Conservation (phyloP, 2,888 invertebrate genomes). For the Tinea semifulvella region DNA sequence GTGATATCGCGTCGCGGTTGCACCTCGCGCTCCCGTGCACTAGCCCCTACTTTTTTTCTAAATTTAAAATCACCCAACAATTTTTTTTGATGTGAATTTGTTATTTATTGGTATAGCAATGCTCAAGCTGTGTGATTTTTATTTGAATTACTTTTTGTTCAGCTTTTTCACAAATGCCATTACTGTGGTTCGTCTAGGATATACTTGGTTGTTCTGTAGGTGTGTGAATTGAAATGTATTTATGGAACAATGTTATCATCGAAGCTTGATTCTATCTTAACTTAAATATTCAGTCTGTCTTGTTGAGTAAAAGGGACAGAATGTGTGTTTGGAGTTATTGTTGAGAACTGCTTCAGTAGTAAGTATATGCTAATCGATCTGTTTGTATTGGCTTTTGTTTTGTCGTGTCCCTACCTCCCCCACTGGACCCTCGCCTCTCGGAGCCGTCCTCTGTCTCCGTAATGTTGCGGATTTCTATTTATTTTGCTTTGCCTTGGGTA, state of each 20-base stretch:
- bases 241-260: no score
- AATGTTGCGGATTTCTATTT: slow-evolving; percentile 54
- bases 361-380: no score
- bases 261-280: no score
- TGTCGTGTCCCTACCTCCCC: not conserved
- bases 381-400: not conserved
- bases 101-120: slow-evolving; percentile 36
- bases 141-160: slow-evolving; percentile 32
- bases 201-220: no score
- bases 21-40: slow-evolving; percentile 35
- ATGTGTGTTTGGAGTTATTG: no score
- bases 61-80: slow-evolving; percentile 54
- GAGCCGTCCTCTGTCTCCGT: slow-evolving; percentile 63
- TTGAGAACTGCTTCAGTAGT: not conserved
- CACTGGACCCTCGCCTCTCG: slow-evolving; percentile 52
- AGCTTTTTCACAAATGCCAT: slow-evolving; percentile 31
- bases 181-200: not conserved
- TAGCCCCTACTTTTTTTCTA: slow-evolving; percentile 20
- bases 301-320: no score
- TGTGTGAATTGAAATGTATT: no score
- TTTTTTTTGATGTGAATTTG: slow-evolving; percentile 40
- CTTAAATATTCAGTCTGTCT: no score
- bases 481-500: slow-evolving; percentile 61
- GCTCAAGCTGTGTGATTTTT: slow-evolving; percentile 53
- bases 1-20: slow-evolving; percentile 45